A percentile compares a stretch with the other conserved stretches of the same genome.
Conservation (phyloP, 64 coral and sea anemone genomes). For the Montipora capricornis region DNA sequence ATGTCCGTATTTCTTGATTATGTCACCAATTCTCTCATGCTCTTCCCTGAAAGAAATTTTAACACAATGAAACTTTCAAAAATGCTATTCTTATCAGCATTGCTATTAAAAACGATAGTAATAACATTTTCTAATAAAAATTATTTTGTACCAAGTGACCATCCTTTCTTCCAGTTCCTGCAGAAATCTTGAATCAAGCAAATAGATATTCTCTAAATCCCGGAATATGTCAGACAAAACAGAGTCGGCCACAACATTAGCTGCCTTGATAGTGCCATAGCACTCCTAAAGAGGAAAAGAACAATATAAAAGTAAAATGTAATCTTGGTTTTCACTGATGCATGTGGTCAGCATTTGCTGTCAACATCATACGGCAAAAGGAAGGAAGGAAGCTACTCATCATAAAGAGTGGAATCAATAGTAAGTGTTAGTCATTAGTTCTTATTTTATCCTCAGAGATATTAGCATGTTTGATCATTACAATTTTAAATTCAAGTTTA, state of each 20-base stretch:
- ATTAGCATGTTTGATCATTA: no score
- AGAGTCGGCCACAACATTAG: conserved; percentile 72
- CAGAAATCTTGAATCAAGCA: conserved; percentile 89
- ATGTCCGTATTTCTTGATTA: conserved; percentile 93
- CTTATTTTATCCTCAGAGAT: no score
- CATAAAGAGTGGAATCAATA: no score
- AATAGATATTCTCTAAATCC: conserved; percentile 93
- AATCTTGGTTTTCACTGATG: no score
- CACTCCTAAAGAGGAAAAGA: conserved; percentile 70
- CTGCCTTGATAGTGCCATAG: conserved; percentile 78
- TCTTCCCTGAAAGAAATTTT: conserved; percentile 78
- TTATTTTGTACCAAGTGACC: conserved; percentile 80
- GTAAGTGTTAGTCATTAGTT: no score
- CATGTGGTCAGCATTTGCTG: no score
- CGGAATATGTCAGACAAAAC: conserved; percentile 83
- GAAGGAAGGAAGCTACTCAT: no score
- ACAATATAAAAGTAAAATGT: neutral
- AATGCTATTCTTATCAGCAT: neutral
- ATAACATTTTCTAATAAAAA: no score
- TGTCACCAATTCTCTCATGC: conserved; percentile 96
- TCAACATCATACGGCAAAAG: no score
- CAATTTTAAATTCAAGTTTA: no score
- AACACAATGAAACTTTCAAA: neutral
- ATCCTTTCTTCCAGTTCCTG: conserved; percentile 92
- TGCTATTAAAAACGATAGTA: no score